phyloP scores from a whole-genome alignment of 2,113 vertebrate genomes.

The Microtus montanus region DNA sequence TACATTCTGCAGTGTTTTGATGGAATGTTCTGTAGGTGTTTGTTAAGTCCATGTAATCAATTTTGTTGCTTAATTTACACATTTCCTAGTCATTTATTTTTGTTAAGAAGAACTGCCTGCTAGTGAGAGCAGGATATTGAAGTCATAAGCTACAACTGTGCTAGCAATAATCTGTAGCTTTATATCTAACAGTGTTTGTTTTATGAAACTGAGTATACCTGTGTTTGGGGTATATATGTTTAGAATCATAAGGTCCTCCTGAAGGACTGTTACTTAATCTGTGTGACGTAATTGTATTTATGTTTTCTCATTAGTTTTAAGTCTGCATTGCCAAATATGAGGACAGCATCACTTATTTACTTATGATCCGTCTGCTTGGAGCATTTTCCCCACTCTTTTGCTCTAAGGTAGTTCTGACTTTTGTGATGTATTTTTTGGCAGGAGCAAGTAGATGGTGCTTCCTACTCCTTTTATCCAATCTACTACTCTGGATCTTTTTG shows the following conservation, averaged over 20 bases:
- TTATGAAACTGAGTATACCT: background rate
- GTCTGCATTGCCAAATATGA: too few species aligned
- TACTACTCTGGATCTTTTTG: background rate
- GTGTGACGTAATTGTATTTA: too few species aligned
- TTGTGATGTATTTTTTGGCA: background rate
- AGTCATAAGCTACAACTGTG: background rate
- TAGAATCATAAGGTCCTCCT: too few species aligned
- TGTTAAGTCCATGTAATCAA: background rate
- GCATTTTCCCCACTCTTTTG: background rate
- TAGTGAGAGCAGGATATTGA: background rate
- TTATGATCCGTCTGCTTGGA: background rate
- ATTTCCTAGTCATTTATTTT: too few species aligned
- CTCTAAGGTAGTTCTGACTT: background rate
- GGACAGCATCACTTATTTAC: too few species aligned
- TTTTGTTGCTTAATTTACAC: background rate
- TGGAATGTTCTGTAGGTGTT: background rate
- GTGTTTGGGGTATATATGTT: background rate
- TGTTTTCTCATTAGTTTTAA: too few species aligned
- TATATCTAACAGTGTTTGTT: background rate
- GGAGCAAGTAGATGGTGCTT: background rate
- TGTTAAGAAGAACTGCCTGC: too few species aligned
- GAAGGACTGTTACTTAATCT: too few species aligned
- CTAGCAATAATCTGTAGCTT: background rate
- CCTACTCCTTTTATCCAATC: background rate
- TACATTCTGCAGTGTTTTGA: background rate